Evolutionary conservation across 2,113 vertebrate species (phyloP).

Genomic region (Tinamus guttatus): DNA sequence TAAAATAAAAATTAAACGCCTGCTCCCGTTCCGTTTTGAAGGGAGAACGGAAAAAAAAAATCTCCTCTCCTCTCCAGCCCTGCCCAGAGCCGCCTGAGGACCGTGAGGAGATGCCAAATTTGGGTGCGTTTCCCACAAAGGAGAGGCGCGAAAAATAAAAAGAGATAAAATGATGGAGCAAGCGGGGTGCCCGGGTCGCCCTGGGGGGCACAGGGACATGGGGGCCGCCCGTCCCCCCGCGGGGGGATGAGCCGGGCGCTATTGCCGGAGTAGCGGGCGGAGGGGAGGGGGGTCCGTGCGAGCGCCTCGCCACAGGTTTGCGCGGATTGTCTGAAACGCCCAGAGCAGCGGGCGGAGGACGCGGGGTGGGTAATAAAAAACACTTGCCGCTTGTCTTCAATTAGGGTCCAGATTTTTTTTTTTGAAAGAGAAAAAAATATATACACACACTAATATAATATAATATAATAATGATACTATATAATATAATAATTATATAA

Average conservation of each 20-base stretch:
- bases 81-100: background rate
- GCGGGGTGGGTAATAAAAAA: conserved; percentile 28
- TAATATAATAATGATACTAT: too few relatives aligned
- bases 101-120: background rate
- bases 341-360: conserved; percentile 12
- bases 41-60: background rate
- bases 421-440: too few relatives aligned
- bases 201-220: background rate
- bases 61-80: background rate
- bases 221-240: background rate
- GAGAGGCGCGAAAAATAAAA: background rate
- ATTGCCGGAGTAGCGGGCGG: too few relatives aligned
- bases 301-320: conserved; percentile 1
- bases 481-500: too few relatives aligned
- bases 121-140: background rate
- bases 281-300: too few relatives aligned
- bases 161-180: background rate
- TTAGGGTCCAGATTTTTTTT: conserved; percentile 19
- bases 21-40: background rate
- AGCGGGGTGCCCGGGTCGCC: conserved; percentile 9
- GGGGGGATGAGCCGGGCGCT: too few relatives aligned
- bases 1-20: background rate
- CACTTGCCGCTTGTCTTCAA: conserved; percentile 62
- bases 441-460: too few relatives aligned
- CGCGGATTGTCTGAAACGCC: conserved; percentile 29